Percentiles rank a stretch among this genome's conserved stretches.
These are phyloP conservation scores for Heliconius melpomene DNA, from an alignment of 1,140 invertebrate species.

Conservation along the genomic window DNA sequence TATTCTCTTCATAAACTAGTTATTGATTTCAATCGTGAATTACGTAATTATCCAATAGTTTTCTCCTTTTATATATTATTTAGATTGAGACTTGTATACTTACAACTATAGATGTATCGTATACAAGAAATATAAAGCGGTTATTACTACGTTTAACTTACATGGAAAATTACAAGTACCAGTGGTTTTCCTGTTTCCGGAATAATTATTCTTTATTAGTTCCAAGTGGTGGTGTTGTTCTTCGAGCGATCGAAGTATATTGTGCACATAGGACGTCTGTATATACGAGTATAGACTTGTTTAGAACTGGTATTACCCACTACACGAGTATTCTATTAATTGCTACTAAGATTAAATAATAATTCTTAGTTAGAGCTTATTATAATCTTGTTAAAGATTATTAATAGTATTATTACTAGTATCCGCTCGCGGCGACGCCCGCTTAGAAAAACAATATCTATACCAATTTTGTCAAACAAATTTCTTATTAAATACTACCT, in stretches of 20 bases:
- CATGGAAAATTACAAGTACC: neutral
- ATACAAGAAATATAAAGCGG: neutral
- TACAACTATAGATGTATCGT: no score
- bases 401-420: no score
- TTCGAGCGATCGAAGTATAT: neutral
- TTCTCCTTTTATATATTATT: neutral
- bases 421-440: no score
- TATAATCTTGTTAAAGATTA: no score
- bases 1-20: no score
- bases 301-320: neutral
- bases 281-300: neutral
- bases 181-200: conserved; percentile 5
- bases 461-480: no score
- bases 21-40: no score
- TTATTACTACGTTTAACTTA: neutral
- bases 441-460: no score
- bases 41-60: neutral
- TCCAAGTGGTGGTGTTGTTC: neutral
- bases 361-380: no score
- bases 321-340: no score
- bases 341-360: no score
- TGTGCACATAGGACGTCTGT: neutral
- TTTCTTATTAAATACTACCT: no score
- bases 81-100: neutral
- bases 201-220: conserved; percentile 12